phyloP scores from a whole-genome alignment of 2,888 invertebrate genomes.

The Phymatocera aterrima region DNA sequence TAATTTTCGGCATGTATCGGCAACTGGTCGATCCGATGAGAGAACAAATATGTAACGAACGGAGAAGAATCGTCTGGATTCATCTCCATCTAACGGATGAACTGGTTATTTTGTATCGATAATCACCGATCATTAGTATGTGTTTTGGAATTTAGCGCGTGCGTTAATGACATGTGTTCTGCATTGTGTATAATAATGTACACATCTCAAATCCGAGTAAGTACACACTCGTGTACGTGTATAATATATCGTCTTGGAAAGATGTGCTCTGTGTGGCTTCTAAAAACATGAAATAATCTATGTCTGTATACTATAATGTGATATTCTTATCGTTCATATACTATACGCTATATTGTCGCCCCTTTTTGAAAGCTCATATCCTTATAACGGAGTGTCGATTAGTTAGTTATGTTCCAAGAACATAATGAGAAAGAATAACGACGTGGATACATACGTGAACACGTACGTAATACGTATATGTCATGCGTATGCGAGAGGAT shows the following conservation, averaged over 20 bases:
- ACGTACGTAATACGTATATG: not conserved
- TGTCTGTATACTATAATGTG: not conserved
- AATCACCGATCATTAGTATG: too few relatives aligned
- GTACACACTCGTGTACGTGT: too few relatives aligned
- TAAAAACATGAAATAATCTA: conserved; percentile 10
- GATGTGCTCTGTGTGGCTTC: not conserved
- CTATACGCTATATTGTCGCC: not conserved
- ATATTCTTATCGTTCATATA: conserved; percentile 2
- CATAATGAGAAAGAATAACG: not conserved
- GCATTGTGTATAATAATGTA: too few relatives aligned
- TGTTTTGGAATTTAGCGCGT: too few relatives aligned
- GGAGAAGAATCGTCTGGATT: too few relatives aligned
- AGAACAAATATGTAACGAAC: too few relatives aligned
- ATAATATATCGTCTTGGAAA: too few relatives aligned
- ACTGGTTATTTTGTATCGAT: too few relatives aligned
- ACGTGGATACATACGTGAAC: not conserved
- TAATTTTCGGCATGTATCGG: too few relatives aligned
- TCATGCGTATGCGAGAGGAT: not conserved
- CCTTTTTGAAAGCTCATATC: conserved; percentile 18
- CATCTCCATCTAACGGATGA: too few relatives aligned
- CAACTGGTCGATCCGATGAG: not conserved
- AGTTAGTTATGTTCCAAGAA: not conserved
- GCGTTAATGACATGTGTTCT: too few relatives aligned
- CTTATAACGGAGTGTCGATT: conserved; percentile 16
- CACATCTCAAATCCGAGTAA: too few relatives aligned